Evolutionary conservation across 2,797 vertebrate genomes (phyloP), one percentile per base, ranked within the genome.

Genomic region (Lithobates pipiens): DNA sequence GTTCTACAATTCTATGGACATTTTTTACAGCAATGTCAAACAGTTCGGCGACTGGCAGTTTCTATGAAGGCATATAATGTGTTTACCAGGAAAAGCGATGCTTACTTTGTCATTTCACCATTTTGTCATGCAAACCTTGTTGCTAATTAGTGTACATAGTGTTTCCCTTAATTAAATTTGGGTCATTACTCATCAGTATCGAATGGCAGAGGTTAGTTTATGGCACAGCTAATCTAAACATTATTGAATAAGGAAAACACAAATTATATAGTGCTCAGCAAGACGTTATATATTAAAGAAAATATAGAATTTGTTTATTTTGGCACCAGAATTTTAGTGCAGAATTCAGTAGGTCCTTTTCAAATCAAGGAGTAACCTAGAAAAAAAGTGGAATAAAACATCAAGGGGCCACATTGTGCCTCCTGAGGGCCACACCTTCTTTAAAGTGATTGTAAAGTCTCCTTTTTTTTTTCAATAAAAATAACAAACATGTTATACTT

Each of bases 61-160:
- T 65, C 23, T 25, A 23, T 65, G n/a, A 65, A 25, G 5, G 61
- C 21, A 8, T 25, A 25, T 23, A n/a, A 65, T 25, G 61, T 65
- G 21, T 65, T 65, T 54, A 23, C 61, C 23, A 7, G n/a, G 9
- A 65, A 13, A 25, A 65, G 61, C n/a, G 61, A 8, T 25, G 61
- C 61, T 8, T 23, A 25, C 61, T 65, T 65, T 65, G 61, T 65
- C 21, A 65, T 65, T 65, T 65, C 7, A 23, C 61, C 6, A 23
- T 65, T 65, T 65, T 65, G n/a, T 65, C n/a, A 65, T 65, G 61
- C 61, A 65, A 65, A 23, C 61, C 61, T 25, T 65, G 61, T 65
- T 65, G 61, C 61, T 65, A 65, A 65, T 65, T 23, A 65, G 61
- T 65, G 61, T 54, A 54, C 16, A 5, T 54, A 54, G 50, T 10